Base-by-base conservation (phyloP, 2,888 invertebrate species). In the Pseudoips prasinana region DNA sequence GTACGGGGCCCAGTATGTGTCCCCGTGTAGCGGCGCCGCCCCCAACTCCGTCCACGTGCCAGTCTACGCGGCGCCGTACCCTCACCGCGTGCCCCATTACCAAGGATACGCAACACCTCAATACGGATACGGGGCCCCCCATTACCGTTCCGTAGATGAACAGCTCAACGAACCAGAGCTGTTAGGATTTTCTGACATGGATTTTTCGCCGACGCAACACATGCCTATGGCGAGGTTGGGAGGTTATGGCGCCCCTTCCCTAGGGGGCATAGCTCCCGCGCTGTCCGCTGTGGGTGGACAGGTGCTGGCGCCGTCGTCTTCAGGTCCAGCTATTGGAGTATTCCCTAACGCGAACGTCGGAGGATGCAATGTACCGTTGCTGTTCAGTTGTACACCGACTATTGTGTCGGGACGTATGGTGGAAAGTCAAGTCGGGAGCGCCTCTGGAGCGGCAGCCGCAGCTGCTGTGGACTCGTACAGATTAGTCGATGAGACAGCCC, bases 321-420 rank as follows among this genome's bases (percentile, higher is more conserved):
- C 62, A 0, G 64, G 67, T 8, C 59, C 74, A 3, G 73, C 75
- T 0, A 66, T 69, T 5, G 78, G 83, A 1, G 63, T 83, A 32
- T 86, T 85, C 55, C 83, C 84, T 0, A 76, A 72, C 25, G 77
- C 73, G 0, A 75, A 78, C 26, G 60, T 61, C 0, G 75, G 75
- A 8, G 75, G 76, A 0, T 81, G 82, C 46, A 71, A 64, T 22
- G 68, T 84, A 1, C 87, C 87, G 0, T 57, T 87, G 5, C 60
- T 87, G 23, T 69, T 88, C 39, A 85, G 81, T 47, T 88, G 87
- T 32, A 66, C 84, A 1, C 87, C 87, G 0, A 68, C 76, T 0
- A 69, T 88, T 35, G 70, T 74, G 1, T 58, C 71, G 1, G 86
- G 85, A 0, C 67, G 62, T 4, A 50, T 85, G 14, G 62, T 73